Conservation (phyloP, 2,888 invertebrate species). For the Bimastos eiseni region DNA sequence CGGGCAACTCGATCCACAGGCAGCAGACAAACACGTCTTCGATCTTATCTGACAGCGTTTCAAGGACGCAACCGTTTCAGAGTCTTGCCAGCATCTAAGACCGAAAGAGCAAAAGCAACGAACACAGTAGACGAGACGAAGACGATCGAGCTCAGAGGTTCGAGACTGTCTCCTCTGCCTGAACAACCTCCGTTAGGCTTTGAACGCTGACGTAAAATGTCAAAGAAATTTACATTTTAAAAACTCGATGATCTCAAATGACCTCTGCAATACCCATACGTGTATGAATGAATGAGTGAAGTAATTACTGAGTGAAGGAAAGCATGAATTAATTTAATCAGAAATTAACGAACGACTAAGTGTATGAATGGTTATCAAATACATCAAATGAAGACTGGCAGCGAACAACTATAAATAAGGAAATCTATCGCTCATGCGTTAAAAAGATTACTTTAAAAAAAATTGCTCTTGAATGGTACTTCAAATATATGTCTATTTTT, state of each 20-base stretch:
- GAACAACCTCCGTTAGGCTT: neutral
- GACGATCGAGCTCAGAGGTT: neutral
- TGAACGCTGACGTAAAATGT: too few species aligned
- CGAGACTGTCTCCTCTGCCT: neutral
- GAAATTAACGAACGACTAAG: too few species aligned
- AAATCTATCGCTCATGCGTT: too few species aligned
- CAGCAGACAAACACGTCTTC: neutral
- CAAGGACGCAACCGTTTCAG: neutral
- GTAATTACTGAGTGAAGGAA: too few species aligned
- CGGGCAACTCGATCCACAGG: neutral
- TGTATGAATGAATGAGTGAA: neutral
- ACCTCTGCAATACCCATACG: neutral
- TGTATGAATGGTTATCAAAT: too few species aligned
- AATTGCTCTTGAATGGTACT: too few species aligned
- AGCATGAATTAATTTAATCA: too few species aligned
- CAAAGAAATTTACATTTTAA: neutral
- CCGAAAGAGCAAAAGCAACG: neutral
- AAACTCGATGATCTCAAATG: neutral
- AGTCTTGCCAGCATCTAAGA: conserved; percentile 8
- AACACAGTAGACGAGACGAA: neutral
- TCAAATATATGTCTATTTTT: neutral
- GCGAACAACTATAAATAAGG: too few species aligned
- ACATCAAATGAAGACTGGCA: too few species aligned
- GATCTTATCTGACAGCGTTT: neutral
- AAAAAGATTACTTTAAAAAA: too few species aligned